Base-by-base conservation (phyloP, 2,888 invertebrate genomes). In the Maniola hyperantus region DNA sequence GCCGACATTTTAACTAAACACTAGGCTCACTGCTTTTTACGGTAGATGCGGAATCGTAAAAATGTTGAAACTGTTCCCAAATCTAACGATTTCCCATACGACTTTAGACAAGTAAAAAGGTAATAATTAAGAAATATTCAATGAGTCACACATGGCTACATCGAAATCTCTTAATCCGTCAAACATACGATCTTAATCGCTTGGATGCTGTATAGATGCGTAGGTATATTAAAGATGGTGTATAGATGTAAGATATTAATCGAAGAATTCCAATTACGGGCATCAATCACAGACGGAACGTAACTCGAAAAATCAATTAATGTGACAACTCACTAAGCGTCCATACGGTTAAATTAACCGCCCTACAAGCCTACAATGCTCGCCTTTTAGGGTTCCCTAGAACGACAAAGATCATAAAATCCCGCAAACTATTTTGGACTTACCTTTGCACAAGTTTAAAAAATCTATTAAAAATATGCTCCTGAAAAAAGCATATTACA, bases 331-430 rank as follows among this genome's bases (percentile, higher is more conserved):
- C 72, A 20, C 70, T 74, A 72, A 72, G 72, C 73, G 73, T 72
- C 74, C 72, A 71, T 75, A 76, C 75, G 74, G 69, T 71, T 74
- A 78, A 82, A 80, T 80, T 77, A 80, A 80, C 80, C 70, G 73
- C 75, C 73, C 58, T 72, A 80, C 77, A 78, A 79, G 76, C 72
- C 59, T 73, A 80, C 77, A 79, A 79, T 76, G 73, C 73, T 70
- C 72, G 66, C 71, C 70, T 67, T 75, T 76, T 57, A 42, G 57
- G 57, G 57, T 42, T 57, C 57, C 57, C 13, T 4, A 5, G 5
- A n/a, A n/a, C n/a, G n/a, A n/a, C n/a, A n/a, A n/a, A n/a, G n/a
- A n/a, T n/a, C n/a, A n/a, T n/a, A n/a, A n/a, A n/a, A n/a, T n/a
- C n/a, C n/a, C n/a, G n/a, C n/a, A n/a, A n/a, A n/a, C n/a, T n/a